Base-by-base conservation (phyloP, 1,140 invertebrate genomes). In the Halotydeus destructor region DNA sequence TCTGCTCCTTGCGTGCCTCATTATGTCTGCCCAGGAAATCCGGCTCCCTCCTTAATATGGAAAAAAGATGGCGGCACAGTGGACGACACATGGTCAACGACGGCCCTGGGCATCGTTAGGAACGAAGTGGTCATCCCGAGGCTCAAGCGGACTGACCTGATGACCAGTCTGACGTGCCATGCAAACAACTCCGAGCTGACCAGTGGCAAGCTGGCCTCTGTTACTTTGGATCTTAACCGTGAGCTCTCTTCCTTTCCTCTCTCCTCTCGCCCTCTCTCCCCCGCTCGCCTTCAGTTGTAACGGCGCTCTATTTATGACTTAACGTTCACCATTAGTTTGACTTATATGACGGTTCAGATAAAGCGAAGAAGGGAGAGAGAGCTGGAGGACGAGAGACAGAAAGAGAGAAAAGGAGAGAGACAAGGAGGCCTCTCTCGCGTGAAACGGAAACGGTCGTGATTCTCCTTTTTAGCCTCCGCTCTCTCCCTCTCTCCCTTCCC, bases 131-230 rank as follows among this genome's bases (percentile, higher is more conserved):
- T 72, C 34, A 74, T 80, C 66, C 69, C 69, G 24, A 66, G 69
- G 12, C 68, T 84, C 39, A 66, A 69, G 22, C 65, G 81, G 25
- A 70, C 73, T n/a, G 75, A 84, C 60, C 69, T 83, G 42, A 73
- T 77, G 43, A 71, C 76, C 2, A 72, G 78, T 49, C 78, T 82
- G 57, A 80, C 76, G 28, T 86, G 80, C 56, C 74, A 78, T 55
- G 78, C 81, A 9, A 65, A 71, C 48, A 86, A 86, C 58, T 83
- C 78, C 5, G 67, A 72, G 49, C 68, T 83, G 21, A 73, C 76
- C 23, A 71, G 74, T 50, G 72, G 78, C 8, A 75, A 72, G 54
- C 72, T 76, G 55, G 69, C 73, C 3, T 71, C 72, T 14, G 69
- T 83, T 39, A 65, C 72, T 19, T 61, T 86, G 31, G 78, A 84